These are phyloP conservation scores for Rhabditoides inermis DNA, from an alignment of 2,888 invertebrate species.

Conservation along the genomic window DNA sequence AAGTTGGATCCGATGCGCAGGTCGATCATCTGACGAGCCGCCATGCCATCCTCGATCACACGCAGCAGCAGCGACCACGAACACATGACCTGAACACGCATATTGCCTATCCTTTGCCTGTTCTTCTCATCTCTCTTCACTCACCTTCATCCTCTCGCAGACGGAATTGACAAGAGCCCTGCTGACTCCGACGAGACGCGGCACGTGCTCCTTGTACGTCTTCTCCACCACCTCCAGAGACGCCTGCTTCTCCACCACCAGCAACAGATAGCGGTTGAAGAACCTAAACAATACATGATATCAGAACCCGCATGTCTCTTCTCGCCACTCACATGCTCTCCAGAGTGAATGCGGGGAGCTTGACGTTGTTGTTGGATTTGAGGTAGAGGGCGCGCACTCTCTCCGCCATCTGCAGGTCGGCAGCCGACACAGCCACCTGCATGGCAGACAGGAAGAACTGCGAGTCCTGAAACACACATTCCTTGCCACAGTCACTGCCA, in stretches of 20 bases:
- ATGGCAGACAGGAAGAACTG: conserved; percentile 20
- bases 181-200: conserved; percentile 34
- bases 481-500: background rate
- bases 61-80: conserved; percentile 28
- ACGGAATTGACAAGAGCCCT: conserved; percentile 15
- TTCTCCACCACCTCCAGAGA: conserved; percentile 18
- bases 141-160: conserved; percentile 16
- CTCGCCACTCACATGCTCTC: conserved; percentile 21
- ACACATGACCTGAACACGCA: conserved; percentile 1
- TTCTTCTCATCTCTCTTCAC: no score
- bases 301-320: conserved; percentile 14
- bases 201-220: conserved; percentile 34
- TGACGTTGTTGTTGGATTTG: conserved; percentile 28
- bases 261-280: background rate
- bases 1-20: conserved; percentile 8
- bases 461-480: conserved; percentile 11
- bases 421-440: conserved; percentile 13
- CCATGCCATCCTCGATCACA: conserved; percentile 28
- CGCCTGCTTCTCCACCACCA: background rate
- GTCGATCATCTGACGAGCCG: conserved; percentile 22
- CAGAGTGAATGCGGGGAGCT: conserved; percentile 28
- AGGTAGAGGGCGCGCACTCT: conserved; percentile 28
- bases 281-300: background rate
- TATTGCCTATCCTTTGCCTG: background rate
- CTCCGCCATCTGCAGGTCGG: conserved; percentile 29